These are phyloP conservation scores for Amphipyra berbera DNA, from an alignment of 2,888 invertebrate genomes.

Conservation along the genomic window DNA sequence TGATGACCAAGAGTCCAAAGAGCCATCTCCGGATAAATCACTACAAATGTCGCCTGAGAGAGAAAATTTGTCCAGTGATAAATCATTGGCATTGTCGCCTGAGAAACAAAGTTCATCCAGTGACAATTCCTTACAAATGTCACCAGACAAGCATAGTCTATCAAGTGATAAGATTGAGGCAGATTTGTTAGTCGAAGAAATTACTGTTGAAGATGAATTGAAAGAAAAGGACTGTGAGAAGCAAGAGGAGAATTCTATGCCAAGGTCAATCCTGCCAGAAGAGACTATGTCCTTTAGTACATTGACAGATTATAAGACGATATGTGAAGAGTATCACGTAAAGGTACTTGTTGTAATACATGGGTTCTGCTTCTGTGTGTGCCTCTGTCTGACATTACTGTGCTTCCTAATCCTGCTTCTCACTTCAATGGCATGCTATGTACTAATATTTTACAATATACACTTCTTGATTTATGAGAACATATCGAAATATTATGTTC, in stretches of 20 bases:
- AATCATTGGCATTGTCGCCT: constrained; percentile 47
- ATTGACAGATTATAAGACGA: constrained; percentile 92
- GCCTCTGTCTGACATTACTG: constrained; percentile 47
- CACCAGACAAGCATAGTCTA: constrained; percentile 67
- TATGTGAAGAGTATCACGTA: constrained; percentile 92
- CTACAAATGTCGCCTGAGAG: constrained; percentile 50
- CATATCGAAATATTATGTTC: constrained; percentile 58
- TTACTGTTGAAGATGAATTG: constrained; percentile 75
- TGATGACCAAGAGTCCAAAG: constrained; percentile 61
- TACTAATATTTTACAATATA: constrained; percentile 63
- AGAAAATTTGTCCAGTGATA: constrained; percentile 63
- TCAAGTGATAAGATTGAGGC: constrained; percentile 78
- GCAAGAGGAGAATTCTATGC: constrained; percentile 70
- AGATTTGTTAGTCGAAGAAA: constrained; percentile 82
- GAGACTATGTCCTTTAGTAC: constrained; percentile 88
- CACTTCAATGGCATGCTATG: constrained; percentile 69
- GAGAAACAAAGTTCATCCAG: constrained; percentile 59
- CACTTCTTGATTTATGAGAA: constrained; percentile 63
- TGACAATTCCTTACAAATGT: constrained; percentile 64
- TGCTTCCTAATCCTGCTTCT: constrained; percentile 64
- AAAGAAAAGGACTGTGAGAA: constrained; percentile 68
- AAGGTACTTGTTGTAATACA: constrained; percentile 88
- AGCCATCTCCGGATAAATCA: constrained; percentile 55
- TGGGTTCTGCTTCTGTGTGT: constrained; percentile 63
- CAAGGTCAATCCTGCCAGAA: constrained; percentile 79